Evolutionary conservation across 1,140 invertebrate genomes (phyloP).

Genomic region (Daktulosphaira vitifoliae): DNA sequence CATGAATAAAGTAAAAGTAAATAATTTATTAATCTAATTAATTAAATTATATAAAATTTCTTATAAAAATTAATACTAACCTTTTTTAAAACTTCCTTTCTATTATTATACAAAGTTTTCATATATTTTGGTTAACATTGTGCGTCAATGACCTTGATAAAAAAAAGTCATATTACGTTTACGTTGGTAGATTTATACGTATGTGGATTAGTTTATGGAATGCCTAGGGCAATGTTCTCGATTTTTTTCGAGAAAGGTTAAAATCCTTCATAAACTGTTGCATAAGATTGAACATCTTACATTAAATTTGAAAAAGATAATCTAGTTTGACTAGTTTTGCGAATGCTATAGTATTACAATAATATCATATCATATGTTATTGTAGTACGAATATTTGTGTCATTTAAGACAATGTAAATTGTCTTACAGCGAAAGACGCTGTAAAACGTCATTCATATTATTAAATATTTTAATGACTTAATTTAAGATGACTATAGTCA

Average conservation of each 20-base stretch:
- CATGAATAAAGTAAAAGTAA: too few species aligned
- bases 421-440: too few species aligned
- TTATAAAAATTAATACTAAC: constrained; percentile 8
- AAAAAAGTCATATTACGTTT: constrained; percentile 24
- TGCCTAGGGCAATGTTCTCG: constrained; percentile 23
- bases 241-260: constrained; percentile 16
- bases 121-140: constrained; percentile 5
- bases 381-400: too few species aligned
- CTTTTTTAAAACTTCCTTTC: constrained; percentile 22
- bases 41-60: too few species aligned
- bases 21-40: too few species aligned
- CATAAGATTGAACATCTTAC: constrained; percentile 14
- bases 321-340: constrained; percentile 17
- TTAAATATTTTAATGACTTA: too few species aligned
- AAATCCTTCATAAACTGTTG: constrained; percentile 13
- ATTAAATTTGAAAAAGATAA: constrained; percentile 2
- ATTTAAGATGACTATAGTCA: too few species aligned
- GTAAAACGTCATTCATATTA: too few species aligned
- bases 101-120: constrained; percentile 8
- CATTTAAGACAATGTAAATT: too few species aligned
- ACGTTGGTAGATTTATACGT: constrained; percentile 22
- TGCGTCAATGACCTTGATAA: constrained; percentile 25
- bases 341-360: too few species aligned
- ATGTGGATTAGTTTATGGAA: constrained; percentile 10
- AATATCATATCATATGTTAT: too few species aligned